Conservation (phyloP, 2,888 invertebrate species). For the Acanthosepion esculentum region DNA sequence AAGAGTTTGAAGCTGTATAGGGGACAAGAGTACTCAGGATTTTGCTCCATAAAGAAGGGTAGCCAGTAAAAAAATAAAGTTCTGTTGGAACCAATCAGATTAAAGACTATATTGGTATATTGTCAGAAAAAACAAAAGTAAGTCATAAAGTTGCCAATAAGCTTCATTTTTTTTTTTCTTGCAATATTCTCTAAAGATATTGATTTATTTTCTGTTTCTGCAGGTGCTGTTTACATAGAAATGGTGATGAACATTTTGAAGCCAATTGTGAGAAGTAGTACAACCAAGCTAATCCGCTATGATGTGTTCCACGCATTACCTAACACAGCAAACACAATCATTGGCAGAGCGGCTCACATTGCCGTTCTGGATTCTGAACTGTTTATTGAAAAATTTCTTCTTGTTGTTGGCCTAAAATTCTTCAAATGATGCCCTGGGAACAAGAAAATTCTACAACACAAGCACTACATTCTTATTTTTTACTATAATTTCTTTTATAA, state of each 20-base stretch:
- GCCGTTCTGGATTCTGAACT: constrained; percentile 97
- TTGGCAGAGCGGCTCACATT: constrained; percentile 97
- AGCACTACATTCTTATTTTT: not conserved
- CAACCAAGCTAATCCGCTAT: constrained; percentile 87
- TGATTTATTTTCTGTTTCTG: constrained; percentile 37
- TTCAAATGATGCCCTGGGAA: constrained; percentile 78
- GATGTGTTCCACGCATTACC: constrained; percentile 96
- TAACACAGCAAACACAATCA: constrained; percentile 93
- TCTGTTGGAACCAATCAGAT: too few relatives aligned
- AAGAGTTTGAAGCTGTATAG: too few relatives aligned
- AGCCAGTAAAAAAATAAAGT: too few relatives aligned
- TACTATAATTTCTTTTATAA: not conserved
- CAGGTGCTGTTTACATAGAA: constrained; percentile 83
- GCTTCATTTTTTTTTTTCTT: not conserved
- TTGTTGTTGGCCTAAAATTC: constrained; percentile 94
- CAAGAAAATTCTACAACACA: not conserved
- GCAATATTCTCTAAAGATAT: too few relatives aligned
- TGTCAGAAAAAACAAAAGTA: too few relatives aligned
- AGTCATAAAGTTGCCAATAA: too few relatives aligned
- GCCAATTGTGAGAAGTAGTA: constrained; percentile 85
- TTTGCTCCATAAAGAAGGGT: too few relatives aligned
- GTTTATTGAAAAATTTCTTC: constrained; percentile 97
- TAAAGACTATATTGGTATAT: too few relatives aligned
- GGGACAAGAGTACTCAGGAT: too few relatives aligned
- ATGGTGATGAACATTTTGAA: constrained; percentile 96